Evolutionary conservation across 2,113 vertebrate species (phyloP).

Genomic region (Pantherophis guttatus): DNA sequence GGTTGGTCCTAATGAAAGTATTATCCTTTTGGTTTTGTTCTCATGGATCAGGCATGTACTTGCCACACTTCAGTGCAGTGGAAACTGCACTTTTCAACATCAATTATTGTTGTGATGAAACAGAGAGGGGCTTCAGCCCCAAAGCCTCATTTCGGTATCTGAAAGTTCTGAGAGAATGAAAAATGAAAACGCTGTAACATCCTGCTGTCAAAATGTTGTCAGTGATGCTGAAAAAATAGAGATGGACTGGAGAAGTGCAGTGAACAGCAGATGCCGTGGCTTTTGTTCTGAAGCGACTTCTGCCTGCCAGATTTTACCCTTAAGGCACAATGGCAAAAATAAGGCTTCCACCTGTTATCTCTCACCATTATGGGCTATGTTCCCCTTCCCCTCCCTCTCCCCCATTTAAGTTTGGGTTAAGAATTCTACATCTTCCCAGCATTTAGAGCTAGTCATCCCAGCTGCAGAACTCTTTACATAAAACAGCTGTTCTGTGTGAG

Average conservation of each 20-base stretch:
- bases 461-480: slow-evolving; percentile 69
- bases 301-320: slow-evolving; percentile 68
- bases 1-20: neutral
- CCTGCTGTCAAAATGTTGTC: slow-evolving; percentile 54
- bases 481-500: slow-evolving; percentile 75
- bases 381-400: slow-evolving; percentile 18
- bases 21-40: neutral
- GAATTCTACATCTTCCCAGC: slow-evolving; percentile 69
- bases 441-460: slow-evolving; percentile 67
- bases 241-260: slow-evolving; percentile 58
- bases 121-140: neutral
- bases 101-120: neutral
- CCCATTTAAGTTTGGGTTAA: slow-evolving; percentile 64
- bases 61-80: neutral
- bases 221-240: slow-evolving; percentile 69
- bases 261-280: slow-evolving; percentile 54
- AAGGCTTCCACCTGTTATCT: slow-evolving; percentile 68
- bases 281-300: slow-evolving; percentile 61
- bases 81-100: neutral
- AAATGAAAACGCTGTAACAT: slow-evolving; percentile 54
- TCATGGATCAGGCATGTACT: neutral
- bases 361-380: slow-evolving; percentile 55
- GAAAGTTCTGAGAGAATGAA: slow-evolving; percentile 1
- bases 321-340: slow-evolving; percentile 55
- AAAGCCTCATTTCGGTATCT: neutral